Base-by-base conservation (phyloP, 2,888 invertebrate species). In the Agrochola lota region DNA sequence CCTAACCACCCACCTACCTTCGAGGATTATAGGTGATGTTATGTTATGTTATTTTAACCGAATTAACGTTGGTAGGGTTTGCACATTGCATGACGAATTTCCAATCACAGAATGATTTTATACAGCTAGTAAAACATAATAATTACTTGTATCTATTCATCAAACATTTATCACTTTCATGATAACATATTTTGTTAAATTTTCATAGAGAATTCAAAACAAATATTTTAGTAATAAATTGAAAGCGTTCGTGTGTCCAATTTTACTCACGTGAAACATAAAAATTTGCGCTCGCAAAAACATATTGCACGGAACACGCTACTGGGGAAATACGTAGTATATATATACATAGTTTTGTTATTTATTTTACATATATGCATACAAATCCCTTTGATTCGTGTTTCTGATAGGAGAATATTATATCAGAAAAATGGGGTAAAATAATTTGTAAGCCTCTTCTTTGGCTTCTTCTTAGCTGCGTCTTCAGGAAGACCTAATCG, bases 221-320 rank as follows among this genome's bases (percentile, higher is more conserved):
- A 77, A 83, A 78, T 74, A 75, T 83, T 77, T 83, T 71, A 52
- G 46, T 60, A 55, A 69, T 74, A 85, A 74, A 81, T 81, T 80
- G 74, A 84, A 85, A 79, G 62, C 77, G 52, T 62, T 78, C 43
- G 71, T 43, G 59, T 69, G 73, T 71, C 30, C 74, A 78, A 64
- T 78, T 80, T 76, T 55, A 68, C 40, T 75, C 67, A 55, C 59
- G 43, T 78, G 71, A 77, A 83, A 76, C 57, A 66, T 40, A 71
- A 73, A 86, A 81, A 72, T 35, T 60, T 57, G 30, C 64, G 59
- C 49, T 85, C 35, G 9, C 60, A 75, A 60, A 84, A 77, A 66
- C 69, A 67, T 66, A 59, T 81, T 71, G 67, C 63, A 70, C n/a
- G 68, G 55, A 60, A 84, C 73, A 70, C 57, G 46, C 46, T 40